Conservation (phyloP, 1,140 invertebrate species). For the Drosophila tani region DNA sequence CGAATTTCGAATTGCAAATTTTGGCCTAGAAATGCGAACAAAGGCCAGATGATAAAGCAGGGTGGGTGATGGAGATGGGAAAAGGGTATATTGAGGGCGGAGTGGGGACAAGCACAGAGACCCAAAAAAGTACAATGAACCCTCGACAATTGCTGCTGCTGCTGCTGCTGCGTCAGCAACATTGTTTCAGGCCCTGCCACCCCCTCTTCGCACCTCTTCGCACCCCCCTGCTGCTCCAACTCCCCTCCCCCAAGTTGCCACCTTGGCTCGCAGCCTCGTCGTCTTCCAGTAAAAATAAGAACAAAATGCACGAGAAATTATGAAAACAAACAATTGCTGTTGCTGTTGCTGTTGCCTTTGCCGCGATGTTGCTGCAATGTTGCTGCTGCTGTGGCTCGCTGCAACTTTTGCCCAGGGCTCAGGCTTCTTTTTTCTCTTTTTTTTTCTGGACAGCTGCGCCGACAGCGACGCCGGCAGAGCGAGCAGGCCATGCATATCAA, state of each 20-base stretch:
- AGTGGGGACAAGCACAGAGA: conserved; percentile 24
- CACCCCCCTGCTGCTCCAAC: too few species aligned
- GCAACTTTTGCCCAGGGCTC: conserved; percentile 61
- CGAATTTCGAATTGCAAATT: conserved; percentile 57
- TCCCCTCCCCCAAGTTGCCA: not conserved
- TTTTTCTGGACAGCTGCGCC: conserved; percentile 28
- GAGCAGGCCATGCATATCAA: conserved; percentile 71
- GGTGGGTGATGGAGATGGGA: not conserved
- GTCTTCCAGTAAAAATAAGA: conserved; percentile 47
- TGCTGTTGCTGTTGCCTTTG: conserved; percentile 33
- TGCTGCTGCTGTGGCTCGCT: conserved; percentile 50
- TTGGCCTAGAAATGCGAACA: conserved; percentile 63
- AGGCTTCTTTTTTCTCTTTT: conserved; percentile 9
- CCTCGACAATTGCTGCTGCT: conserved; percentile 43
- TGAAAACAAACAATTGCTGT: conserved; percentile 72
- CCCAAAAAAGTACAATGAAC: conserved; percentile 78
- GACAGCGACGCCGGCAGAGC: conserved; percentile 27
- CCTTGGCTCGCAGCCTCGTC: conserved; percentile 9
- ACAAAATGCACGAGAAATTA: conserved; percentile 71
- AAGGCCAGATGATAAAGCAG: conserved; percentile 23
- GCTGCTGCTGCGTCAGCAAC: conserved; percentile 39
- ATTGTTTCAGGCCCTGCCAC: conserved; percentile 26
- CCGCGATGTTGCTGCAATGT: conserved; percentile 29
- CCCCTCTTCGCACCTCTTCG: too few species aligned
- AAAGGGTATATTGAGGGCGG: not conserved